phyloP scores from a whole-genome alignment of 2,888 invertebrate genomes.

The Gryllus longicercus region DNA sequence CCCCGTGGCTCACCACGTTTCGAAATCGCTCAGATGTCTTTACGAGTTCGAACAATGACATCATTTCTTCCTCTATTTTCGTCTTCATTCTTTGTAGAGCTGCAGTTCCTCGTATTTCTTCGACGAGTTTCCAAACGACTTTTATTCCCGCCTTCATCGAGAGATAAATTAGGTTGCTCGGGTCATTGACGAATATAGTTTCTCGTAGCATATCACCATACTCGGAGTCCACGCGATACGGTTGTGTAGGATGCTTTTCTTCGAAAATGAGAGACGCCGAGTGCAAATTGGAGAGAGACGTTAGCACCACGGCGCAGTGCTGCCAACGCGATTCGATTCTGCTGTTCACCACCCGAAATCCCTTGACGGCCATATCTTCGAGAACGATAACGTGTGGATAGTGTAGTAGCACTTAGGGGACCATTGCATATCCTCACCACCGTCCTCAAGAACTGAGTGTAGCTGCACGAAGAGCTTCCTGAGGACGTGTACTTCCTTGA shows the following conservation, averaged over 20 bases:
- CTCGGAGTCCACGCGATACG: neutral
- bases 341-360: neutral
- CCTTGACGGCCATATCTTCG: neutral
- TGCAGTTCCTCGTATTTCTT: neutral
- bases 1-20: neutral
- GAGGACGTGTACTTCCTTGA: neutral
- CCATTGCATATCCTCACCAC: neutral
- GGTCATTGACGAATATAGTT: neutral
- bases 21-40: neutral
- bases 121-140: neutral
- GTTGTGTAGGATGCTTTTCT: neutral
- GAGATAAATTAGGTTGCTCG: neutral
- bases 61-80: neutral
- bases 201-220: neutral
- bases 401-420: neutral
- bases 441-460: neutral
- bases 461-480: neutral
- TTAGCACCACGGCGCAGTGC: neutral
- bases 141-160: neutral
- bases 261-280: conserved; percentile 2
- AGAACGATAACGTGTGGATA: neutral
- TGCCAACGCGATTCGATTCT: neutral
- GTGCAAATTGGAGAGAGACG: neutral
- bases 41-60: neutral
- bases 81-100: neutral